These are phyloP conservation scores for Scartelaos histophorus DNA, from an alignment of 2,113 vertebrate species.

Conservation along the genomic window DNA sequence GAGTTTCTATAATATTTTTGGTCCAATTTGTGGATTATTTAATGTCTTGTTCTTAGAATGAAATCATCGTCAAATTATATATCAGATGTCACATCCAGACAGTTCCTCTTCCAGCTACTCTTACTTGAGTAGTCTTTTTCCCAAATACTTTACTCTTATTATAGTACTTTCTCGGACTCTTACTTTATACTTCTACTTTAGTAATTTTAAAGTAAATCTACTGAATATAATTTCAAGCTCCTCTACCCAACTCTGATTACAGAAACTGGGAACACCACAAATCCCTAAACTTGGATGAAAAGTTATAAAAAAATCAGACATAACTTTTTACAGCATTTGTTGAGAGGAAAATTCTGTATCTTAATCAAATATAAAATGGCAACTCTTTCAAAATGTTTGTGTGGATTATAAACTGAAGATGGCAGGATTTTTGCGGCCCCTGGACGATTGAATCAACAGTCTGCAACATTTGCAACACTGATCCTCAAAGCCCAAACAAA, in stretches of 20 bases:
- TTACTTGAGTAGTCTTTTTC: too few species aligned
- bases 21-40: too few species aligned
- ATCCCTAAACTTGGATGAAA: not conserved
- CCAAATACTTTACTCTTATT: too few species aligned
- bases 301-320: not conserved
- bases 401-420: not conserved
- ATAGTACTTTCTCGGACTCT: too few species aligned
- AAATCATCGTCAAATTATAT: too few species aligned
- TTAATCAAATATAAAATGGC: not conserved
- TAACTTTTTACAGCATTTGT: not conserved
- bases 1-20: too few species aligned
- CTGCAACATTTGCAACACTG: slow-evolving; percentile 6
- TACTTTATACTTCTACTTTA: too few species aligned
- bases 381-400: not conserved
- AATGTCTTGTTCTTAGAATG: too few species aligned
- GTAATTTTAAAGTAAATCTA: too few species aligned
- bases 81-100: too few species aligned
- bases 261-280: not conserved
- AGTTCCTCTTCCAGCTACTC: too few species aligned
- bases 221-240: too few species aligned
- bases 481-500: slow-evolving; percentile 8
- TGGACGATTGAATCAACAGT: not conserved
- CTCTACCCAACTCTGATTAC: not conserved
- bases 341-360: not conserved
- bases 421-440: not conserved